Percentiles rank a stretch among this genome's conserved stretches.
Evolutionary conservation across 2,797 vertebrate species (phyloP).

Genomic region (Trematomus bernacchii): DNA sequence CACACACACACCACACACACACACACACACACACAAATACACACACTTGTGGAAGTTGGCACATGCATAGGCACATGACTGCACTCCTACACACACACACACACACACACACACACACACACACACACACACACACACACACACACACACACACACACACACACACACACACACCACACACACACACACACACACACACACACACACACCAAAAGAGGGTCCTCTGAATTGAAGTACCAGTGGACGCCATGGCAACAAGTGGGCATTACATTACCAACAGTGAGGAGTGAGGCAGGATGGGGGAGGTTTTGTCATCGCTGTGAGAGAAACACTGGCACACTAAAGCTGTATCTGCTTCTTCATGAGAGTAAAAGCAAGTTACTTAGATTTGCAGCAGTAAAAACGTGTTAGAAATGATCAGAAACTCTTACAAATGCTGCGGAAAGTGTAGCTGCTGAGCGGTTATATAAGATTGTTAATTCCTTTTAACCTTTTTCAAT

Average conservation of each 20-base stretch:
- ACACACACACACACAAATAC: conserved; percentile 28
- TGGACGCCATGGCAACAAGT: conserved; percentile 79
- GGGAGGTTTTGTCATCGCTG: conserved; percentile 45
- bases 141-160: conserved; percentile 31
- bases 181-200: conserved; percentile 25
- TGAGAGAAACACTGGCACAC: conserved; percentile 31
- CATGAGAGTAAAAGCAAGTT: not conserved
- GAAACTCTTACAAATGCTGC: not conserved
- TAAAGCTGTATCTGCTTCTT: not conserved
- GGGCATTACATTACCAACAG: conserved; percentile 58
- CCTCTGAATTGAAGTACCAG: conserved; percentile 53
- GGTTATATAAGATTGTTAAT: not conserved
- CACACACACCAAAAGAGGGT: conserved; percentile 34
- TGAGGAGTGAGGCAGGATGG: conserved; percentile 21
- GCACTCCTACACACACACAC: conserved; percentile 28
- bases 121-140: conserved; percentile 8
- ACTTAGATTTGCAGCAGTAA: no score
- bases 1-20: conserved; percentile 18
- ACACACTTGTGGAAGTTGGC: conserved; percentile 45
- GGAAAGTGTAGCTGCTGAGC: not conserved
- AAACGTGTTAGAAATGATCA: not conserved
- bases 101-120: conserved; percentile 18
- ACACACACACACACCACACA: conserved; percentile 24
- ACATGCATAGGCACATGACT: conserved; percentile 42
- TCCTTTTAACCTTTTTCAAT: not conserved